phyloP scores from a whole-genome alignment of 2,797 vertebrate species.

The Lutjanus argentimaculatus region DNA sequence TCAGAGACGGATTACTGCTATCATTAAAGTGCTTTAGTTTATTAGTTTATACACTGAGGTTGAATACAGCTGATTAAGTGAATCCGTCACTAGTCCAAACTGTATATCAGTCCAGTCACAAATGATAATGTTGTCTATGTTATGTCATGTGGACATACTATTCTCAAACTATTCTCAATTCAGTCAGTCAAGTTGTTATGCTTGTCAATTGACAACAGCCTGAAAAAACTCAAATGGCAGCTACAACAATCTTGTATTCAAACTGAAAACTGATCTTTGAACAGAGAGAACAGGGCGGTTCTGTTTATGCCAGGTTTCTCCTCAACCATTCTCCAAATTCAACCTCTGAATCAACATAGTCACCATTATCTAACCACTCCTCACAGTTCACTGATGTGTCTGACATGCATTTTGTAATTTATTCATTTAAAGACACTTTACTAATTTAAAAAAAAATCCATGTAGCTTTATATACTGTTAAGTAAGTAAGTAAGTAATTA shows the following conservation, averaged over 20 bases:
- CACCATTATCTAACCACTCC: no score
- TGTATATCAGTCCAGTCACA: slow-evolving; percentile 9
- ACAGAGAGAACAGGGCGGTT: neutral
- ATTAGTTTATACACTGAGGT: neutral
- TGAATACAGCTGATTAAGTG: slow-evolving; percentile 13
- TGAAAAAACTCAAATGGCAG: no score
- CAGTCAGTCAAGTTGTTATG: neutral
- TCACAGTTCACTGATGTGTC: neutral
- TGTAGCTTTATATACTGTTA: no score
- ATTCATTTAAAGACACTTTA: neutral
- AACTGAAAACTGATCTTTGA: no score
- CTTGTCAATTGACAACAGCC: neutral
- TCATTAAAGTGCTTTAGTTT: neutral
- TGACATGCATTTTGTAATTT: neutral
- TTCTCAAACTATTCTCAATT: neutral
- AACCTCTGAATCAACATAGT: no score
- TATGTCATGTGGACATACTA: neutral
- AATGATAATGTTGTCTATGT: neutral
- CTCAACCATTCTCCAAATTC: no score
- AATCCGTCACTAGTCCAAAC: slow-evolving; percentile 8
- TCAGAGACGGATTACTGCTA: slow-evolving; percentile 28
- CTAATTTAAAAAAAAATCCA: no score
- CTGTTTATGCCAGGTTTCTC: neutral
- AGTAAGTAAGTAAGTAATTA: neutral
- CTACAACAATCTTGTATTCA: no score